Base-by-base conservation (phyloP, 2,888 invertebrate species). In the Nomada hirtipes region DNA sequence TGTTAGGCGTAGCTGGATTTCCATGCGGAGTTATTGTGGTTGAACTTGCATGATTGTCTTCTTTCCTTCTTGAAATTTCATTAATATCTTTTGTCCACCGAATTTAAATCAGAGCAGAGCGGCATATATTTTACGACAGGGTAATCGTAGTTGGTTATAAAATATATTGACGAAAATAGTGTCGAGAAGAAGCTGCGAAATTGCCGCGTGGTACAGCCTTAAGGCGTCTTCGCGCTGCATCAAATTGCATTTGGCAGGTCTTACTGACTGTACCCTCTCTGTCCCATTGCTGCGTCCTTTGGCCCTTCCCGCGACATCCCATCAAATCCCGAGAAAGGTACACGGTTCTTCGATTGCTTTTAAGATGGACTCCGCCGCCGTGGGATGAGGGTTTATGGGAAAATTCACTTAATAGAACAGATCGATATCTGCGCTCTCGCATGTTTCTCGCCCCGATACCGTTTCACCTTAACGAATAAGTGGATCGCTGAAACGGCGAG, bases 151-250 rank as follows among this genome's bases (percentile, higher is more conserved):
- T 36, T 36, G 36, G 36, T 36, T 36, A 36, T n/a, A 36, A 36
- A 36, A 0, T 36, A 4, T 36, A 36, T 36, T 7, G 36, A 36
- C 36, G 36, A 4, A 7, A 7, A 7, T 7, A 7, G 36, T 36
- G 36, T 36, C 36, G 7, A 0, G 36, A 36, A 7, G 36, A 36
- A 7, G 36, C 36, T 36, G 36, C 36, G 36, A 36, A 7, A 36
- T 36, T 36, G 36, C 36, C 36, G 9, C 18, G 64, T 20, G 61
- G 72, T 55, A 52, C 50, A 26, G 90, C 89, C 90, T 91, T 89
- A 90, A 91, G 89, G 90, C 91, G 90, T 90, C 89, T 89, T 53
- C 86, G 90, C 89, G 90, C 90, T 89, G 90, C 91, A 83, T 85
- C 44, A 89, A 90, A 92, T 92, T 91, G 91, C 90, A 89, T 89